phyloP scores from a whole-genome alignment of 2,888 invertebrate genomes.

The Subacronicta megacephala region DNA sequence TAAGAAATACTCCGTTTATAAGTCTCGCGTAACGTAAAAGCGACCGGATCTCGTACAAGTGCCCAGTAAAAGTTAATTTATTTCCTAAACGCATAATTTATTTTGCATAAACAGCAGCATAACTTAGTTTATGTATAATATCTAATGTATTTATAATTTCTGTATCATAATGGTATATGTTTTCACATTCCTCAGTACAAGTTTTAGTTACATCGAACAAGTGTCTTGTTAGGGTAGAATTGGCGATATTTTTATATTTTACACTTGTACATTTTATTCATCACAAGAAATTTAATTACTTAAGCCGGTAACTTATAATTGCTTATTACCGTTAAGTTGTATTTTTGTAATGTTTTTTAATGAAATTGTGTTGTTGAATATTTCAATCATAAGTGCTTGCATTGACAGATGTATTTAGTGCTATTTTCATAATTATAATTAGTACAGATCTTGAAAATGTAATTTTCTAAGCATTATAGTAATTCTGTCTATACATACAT shows the following conservation, averaged over 20 bases:
- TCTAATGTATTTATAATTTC: conserved; percentile 85
- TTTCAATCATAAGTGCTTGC: conserved; percentile 38
- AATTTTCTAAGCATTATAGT: conserved; percentile 62
- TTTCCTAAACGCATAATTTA: conserved; percentile 77
- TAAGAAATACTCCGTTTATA: conserved; percentile 67
- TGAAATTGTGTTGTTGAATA: conserved; percentile 43
- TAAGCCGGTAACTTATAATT: no score
- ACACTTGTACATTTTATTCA: conserved; percentile 60
- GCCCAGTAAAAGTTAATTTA: conserved; percentile 69
- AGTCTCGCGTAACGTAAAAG: conserved; percentile 23
- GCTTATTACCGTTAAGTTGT: conserved; percentile 65
- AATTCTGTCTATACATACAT: conserved; percentile 62
- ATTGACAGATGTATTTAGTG: conserved; percentile 43
- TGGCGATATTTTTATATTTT: conserved; percentile 66
- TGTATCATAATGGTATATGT: conserved; percentile 83
- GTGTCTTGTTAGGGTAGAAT: conserved; percentile 61
- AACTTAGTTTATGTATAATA: conserved; percentile 73
- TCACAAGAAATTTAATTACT: conserved; percentile 72
- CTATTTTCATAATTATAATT: conserved; percentile 49
- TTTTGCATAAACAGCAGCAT: conserved; percentile 77
- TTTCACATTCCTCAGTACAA: conserved; percentile 78
- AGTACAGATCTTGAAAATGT: conserved; percentile 58
- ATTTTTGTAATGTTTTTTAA: conserved; percentile 71
- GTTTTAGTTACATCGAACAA: conserved; percentile 79
- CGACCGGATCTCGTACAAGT: conserved; percentile 55